Evolutionary conservation across 2,797 vertebrate genomes (phyloP).

Genomic region (Cynopterus sphinx): DNA sequence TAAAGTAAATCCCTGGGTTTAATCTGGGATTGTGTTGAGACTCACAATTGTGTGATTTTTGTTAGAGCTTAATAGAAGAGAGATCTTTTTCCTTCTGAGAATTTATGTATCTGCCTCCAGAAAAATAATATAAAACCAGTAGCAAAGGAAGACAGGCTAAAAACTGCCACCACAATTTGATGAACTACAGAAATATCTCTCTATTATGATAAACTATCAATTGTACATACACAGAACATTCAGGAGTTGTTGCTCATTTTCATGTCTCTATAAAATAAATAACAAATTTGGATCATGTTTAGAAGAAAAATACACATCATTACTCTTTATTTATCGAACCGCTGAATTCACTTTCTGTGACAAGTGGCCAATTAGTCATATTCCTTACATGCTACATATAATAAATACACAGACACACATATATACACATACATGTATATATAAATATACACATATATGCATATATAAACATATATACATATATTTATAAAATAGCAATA

Average conservation of each 20-base stretch:
- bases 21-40: neutral
- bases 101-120: neutral
- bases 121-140: neutral
- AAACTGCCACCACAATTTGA: neutral
- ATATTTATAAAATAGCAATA: neutral
- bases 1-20: neutral
- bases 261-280: slow-evolving; percentile 20
- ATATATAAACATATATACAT: neutral
- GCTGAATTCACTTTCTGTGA: slow-evolving; percentile 2
- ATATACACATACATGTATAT: neutral
- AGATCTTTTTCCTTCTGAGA: neutral
- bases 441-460: fast-evolving
- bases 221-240: neutral
- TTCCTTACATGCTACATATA: neutral
- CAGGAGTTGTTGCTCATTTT: slow-evolving; percentile 3
- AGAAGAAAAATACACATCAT: slow-evolving; percentile 4
- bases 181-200: neutral
- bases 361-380: neutral
- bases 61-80: neutral
- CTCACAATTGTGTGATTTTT: neutral
- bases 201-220: neutral
- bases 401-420: neutral
- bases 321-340: slow-evolving; percentile 13
- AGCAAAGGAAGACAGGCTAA: slow-evolving; percentile 1
- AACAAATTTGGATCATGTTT: slow-evolving; percentile 37